Base-by-base conservation (phyloP, 2,888 invertebrate genomes). In the Diplazon laetatorius region DNA sequence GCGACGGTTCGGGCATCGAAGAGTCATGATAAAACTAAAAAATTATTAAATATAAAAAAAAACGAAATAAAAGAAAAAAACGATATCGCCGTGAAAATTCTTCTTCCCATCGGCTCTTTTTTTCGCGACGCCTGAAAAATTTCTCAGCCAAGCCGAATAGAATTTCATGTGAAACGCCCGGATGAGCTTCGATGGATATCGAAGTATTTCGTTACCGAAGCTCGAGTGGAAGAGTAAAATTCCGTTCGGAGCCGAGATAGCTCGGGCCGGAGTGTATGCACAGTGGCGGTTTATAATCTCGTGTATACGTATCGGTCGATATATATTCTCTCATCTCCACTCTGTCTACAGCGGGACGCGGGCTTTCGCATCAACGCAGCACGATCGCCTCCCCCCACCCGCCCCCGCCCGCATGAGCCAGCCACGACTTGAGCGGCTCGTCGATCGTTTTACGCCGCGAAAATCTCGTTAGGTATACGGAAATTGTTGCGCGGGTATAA, bases 391-490 rank as follows among this genome's bases (percentile, higher is more conserved):
- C 37, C 39, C 37, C 60, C 18, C 62, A 14, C n/a, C n/a, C n/a
- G n/a, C n/a, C n/a, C n/a, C n/a, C n/a, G n/a, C n/a, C n/a, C n/a
- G n/a, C n/a, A n/a, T n/a, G n/a, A n/a, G n/a, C n/a, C n/a, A n/a
- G n/a, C n/a, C n/a, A n/a, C n/a, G 42, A 42, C 59, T 60, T 37
- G 37, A 42, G 14, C 50, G 44, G 55, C 63, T 69, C 73, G 63
- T 78, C 73, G 73, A 69, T 78, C 73, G 73, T 73, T 80, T 77
- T 75, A 75, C 71, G 70, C 72, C 62, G 62, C 74, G 74, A 75
- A 80, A 80, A 80, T 80, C 78, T 80, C 74, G 74, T 80, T 80
- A 77, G 70, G 63, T 71, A 77, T n/a, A n/a, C 50, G 68, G 77
- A 80, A 77, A 80, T 80, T 78, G 74, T 78, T 80, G 70, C 25